Base-by-base conservation (phyloP, 2,888 invertebrate species). In the Melieria picta region DNA sequence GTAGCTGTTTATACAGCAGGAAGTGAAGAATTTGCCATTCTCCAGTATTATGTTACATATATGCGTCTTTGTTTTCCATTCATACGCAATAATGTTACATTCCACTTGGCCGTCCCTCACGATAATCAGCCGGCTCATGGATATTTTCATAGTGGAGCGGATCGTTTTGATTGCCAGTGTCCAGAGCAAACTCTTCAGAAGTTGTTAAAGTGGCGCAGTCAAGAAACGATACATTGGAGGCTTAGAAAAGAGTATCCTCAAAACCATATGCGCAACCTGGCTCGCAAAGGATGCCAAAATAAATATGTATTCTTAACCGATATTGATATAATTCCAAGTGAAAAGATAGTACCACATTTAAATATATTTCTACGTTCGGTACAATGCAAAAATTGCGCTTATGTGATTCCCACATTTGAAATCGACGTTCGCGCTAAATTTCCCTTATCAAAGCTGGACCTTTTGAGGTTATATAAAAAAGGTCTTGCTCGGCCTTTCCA, bases 381-480 rank as follows among this genome's bases (percentile, higher is more conserved):
- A 7, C 90, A 90, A 62, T 90, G 90, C 78, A 73, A 74, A 5
- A 88, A 88, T 75, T 96, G 96, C 83, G 96, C 95, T 16, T 96
- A 93, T 86, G 96, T 96, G 60, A 92, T 96, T 80, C 96, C 96
- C 0, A 96, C 96, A 0, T 96, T 94, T 83, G 96, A 96, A 87
- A 88, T 96, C 77, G 95, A 95, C 83, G 90, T 91, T 71, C 89
- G 94, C 71, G 93, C 93, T 1, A 89, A 89, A 63, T 94, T 95
- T 82, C 96, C 96, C 0, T 87, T 89, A n/a, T 94, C 93, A 81
- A 96, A 96, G 86, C 90, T 91, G 30, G 93, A 93, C 79, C 87
- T 96, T 72, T 87, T 95, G 67, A 88, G 93, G 69, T 87, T 96
- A 74, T 92, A 93, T 1, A 91, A 90, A 80, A 93, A 93, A 81